Percentiles rank a stretch among this genome's conserved stretches.
Evolutionary conservation across 2,113 vertebrate genomes (phyloP).

Genomic region (Capreolus pygargus): DNA sequence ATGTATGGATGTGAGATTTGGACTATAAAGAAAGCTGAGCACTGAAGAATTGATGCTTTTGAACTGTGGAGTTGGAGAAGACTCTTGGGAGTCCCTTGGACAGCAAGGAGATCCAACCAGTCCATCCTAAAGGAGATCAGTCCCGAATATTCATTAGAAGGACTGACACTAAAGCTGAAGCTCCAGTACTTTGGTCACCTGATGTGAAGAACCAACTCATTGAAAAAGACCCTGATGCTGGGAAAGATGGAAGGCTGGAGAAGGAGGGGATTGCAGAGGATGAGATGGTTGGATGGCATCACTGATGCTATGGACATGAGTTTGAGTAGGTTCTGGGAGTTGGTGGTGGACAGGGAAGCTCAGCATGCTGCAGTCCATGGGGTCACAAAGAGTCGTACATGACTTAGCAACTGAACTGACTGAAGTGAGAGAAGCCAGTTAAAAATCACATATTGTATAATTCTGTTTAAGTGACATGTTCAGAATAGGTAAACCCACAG

Average conservation of each 20-base stretch:
- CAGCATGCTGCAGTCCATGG: not conserved
- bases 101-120: not conserved
- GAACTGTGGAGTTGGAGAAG: not conserved
- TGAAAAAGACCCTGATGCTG: not conserved
- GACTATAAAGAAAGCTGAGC: not conserved
- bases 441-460: not conserved
- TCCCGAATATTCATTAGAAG: not conserved
- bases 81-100: not conserved
- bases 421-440: not conserved
- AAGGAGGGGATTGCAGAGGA: not conserved
- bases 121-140: not conserved
- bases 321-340: not conserved
- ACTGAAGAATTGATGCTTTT: not conserved
- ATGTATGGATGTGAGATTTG: not conserved
- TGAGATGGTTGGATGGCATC: not conserved
- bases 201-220: not conserved
- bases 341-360: not conserved
- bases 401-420: not conserved
- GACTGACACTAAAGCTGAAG: not conserved
- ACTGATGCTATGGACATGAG: not conserved
- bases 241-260: not conserved
- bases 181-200: not conserved
- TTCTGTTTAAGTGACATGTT: not conserved
- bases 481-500: not conserved
- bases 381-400: not conserved